Conservation (phyloP, 2,888 invertebrate species). For the Agrochola circellaris region DNA sequence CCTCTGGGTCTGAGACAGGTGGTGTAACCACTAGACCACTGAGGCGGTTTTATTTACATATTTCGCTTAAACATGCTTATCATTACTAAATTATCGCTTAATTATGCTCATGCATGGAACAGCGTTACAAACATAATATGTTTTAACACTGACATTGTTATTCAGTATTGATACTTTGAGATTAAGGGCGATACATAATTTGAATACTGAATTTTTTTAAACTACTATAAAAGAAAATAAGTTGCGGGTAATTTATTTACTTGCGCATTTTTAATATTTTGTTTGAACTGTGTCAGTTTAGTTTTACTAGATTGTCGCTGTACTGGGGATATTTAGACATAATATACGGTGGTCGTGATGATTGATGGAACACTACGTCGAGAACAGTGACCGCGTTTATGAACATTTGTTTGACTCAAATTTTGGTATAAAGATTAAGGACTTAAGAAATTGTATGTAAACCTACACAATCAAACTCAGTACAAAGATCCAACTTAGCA, state of each 20-base stretch:
- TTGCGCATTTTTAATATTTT: not conserved
- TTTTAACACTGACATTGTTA: not conserved
- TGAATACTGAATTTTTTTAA: conserved; percentile 9
- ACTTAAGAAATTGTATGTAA: not conserved
- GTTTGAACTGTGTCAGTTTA: not conserved
- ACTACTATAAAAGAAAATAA: not conserved
- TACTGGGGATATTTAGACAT: not conserved
- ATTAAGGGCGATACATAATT: conserved; percentile 20
- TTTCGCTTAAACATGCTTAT: not conserved
- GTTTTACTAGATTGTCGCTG: not conserved
- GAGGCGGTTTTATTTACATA: too few relatives aligned
- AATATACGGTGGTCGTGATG: not conserved
- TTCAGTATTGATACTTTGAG: conserved; percentile 18
- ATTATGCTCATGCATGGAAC: not conserved
- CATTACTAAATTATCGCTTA: not conserved
- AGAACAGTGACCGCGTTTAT: not conserved
- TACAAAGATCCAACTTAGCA: conserved; percentile 1
- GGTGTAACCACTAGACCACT: too few relatives aligned
- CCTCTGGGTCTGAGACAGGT: too few relatives aligned
- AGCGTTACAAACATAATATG: not conserved
- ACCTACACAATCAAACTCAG: conserved; percentile 18
- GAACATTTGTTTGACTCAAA: conserved; percentile 10
- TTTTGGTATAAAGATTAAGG: not conserved
- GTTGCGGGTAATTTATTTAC: not conserved
- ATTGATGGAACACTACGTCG: conserved; percentile 2